Evolutionary conservation across 2,797 vertebrate species (phyloP), one percentile per base, ranked within the genome.

Genomic region (Sebastes vulpes): DNA sequence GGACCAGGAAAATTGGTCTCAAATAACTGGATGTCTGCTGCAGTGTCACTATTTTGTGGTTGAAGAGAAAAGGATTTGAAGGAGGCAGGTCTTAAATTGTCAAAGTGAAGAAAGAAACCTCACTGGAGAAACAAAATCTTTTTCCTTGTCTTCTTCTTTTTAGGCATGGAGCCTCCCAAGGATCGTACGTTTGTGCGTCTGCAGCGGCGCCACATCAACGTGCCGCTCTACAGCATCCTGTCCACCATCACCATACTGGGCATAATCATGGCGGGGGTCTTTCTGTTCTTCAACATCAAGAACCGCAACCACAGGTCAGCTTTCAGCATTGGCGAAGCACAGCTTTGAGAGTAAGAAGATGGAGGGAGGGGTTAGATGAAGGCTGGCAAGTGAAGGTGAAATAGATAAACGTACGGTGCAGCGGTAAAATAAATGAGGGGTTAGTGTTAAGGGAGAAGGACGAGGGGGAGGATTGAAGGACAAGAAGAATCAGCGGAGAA

Each of bases 281-380:
- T 99, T 83, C 95, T 99, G 65, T 99, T 99, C 94, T 99, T 99
- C 90, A 99, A 99, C 93, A 99, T 99, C 93, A 99, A 99, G 96
- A 99, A 99, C 92, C 96, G 98, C 80, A 99, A 99, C 92, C 99
- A 99, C 90, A 99, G 99, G 98, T 99, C 94, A 97, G 91, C 11
- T 92, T 23, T 8, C 1, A 38, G 4, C 32, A 31, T 12, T 23
- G 25, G 5, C 32, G 23, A 64, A 72, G 29, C 26, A 25, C n/a
- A 52, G 25, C 50, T 29, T 21, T 42, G 10, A 52, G 29, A 46
- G 29, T 2, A n/a, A 28, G 25, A 23, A 48, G 59, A 52, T 42
- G 42, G 25, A 46, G 56, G 52, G 38, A 14, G 54, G 35, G 73
- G 68, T 70, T 54, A 46, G 77, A 28, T 32, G 46, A 81, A 57